Conservation (phyloP, 2,888 invertebrate genomes). For the Onthophagus sagittarius region DNA sequence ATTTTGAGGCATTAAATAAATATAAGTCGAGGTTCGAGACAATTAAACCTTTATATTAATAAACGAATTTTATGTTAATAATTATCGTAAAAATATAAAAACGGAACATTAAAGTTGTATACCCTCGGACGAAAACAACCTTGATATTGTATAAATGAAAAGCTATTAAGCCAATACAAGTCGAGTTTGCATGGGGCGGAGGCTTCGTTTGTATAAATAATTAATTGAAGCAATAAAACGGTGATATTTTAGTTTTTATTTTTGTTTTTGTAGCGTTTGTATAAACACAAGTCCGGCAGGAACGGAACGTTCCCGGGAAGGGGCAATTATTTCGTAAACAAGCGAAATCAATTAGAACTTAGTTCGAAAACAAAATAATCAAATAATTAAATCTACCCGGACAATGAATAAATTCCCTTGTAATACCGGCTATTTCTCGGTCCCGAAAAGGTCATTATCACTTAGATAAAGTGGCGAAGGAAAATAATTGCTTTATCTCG, state of each 20-base stretch:
- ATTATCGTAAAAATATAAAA: no score
- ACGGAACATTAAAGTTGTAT: no score
- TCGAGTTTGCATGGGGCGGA: no score
- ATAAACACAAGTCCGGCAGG: background rate
- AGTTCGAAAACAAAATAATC: slow-evolving; percentile 8
- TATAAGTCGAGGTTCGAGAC: no score
- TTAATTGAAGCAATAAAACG: slow-evolving; percentile 4
- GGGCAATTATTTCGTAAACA: background rate
- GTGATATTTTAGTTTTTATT: background rate
- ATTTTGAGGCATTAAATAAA: no score
- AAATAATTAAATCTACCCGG: slow-evolving; percentile 9
- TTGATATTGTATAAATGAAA: no score
- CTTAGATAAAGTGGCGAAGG: slow-evolving; percentile 10
- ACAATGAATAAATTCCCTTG: background rate
- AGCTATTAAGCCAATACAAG: no score
- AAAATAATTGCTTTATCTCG: background rate
- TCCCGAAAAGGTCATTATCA: slow-evolving; percentile 6
- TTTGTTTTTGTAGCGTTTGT: background rate
- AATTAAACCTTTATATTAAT: no score
- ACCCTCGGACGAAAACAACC: no score
- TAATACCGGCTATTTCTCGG: slow-evolving; percentile 2
- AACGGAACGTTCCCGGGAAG: background rate
- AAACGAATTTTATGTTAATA: no score
- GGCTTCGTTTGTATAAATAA: no score
- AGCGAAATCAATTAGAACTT: slow-evolving; percentile 4